phyloP scores from a whole-genome alignment of 2,113 vertebrate species.

The Cyphotilapia sp. region DNA sequence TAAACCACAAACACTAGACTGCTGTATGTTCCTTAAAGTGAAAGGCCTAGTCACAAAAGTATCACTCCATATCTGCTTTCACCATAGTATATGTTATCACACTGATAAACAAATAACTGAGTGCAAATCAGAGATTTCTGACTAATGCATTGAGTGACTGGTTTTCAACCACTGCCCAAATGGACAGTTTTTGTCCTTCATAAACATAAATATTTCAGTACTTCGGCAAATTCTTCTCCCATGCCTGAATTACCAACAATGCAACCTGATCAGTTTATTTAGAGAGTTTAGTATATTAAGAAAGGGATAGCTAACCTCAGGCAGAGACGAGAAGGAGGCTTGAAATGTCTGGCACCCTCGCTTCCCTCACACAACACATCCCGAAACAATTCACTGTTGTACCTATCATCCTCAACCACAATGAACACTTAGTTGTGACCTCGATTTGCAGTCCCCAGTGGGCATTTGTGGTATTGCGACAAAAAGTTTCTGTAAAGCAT shows the following conservation, averaged over 20 bases:
- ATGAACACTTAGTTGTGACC: not conserved
- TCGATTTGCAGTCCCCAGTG: not conserved
- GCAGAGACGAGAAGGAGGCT: rapidly evolving
- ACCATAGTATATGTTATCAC: not conserved
- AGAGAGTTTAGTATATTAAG: not conserved
- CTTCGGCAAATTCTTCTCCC: not conserved
- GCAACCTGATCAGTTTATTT: not conserved
- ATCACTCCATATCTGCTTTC: not conserved
- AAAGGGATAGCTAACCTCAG: not conserved
- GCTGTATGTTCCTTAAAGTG: not conserved
- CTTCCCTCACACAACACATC: not conserved
- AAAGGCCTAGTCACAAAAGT: not conserved
- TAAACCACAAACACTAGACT: not conserved
- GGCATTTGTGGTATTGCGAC: not conserved
- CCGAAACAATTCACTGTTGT: not conserved
- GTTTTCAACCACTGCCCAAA: not conserved
- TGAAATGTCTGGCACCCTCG: not conserved
- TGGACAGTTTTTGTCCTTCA: not conserved
- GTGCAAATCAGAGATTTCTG: not conserved
- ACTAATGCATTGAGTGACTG: not conserved
- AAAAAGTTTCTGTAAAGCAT: not conserved
- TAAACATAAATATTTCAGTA: not conserved
- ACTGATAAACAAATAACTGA: not conserved
- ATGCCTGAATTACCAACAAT: not conserved
- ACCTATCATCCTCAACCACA: not conserved